Percentiles rank a stretch among this genome's conserved stretches.
Conservation (phyloP, 2,888 invertebrate species). For the Agrotis segetum region DNA sequence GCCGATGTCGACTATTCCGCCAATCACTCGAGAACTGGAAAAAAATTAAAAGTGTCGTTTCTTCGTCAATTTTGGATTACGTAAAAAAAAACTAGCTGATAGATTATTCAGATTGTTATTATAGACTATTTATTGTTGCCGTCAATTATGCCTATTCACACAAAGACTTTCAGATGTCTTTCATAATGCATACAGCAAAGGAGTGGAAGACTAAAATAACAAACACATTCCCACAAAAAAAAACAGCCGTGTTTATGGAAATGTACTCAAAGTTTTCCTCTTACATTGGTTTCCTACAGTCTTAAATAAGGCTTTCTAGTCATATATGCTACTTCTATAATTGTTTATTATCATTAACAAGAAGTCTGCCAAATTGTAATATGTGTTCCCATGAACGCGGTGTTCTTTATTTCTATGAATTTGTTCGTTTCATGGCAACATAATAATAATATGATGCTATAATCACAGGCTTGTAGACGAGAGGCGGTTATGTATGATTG, state of each 20-base stretch:
- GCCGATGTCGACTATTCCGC: too few relatives aligned
- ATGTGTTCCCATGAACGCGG: slow-evolving; percentile 27
- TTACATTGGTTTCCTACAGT: background rate
- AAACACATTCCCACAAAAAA: background rate
- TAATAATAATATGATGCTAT: slow-evolving; percentile 45
- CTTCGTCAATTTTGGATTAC: too few relatives aligned
- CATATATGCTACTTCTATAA: slow-evolving; percentile 4
- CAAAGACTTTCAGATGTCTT: too few relatives aligned
- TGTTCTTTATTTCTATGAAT: slow-evolving; percentile 39
- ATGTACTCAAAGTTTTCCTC: slow-evolving; percentile 9
- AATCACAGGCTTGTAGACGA: slow-evolving; percentile 20
- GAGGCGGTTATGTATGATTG: slow-evolving; percentile 10
- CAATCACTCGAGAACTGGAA: too few relatives aligned
- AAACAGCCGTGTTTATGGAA: background rate
- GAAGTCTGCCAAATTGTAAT: slow-evolving; percentile 36
- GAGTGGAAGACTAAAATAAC: too few relatives aligned
- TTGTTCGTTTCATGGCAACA: slow-evolving; percentile 25
- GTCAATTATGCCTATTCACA: too few relatives aligned
- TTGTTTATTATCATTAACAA: slow-evolving; percentile 18
- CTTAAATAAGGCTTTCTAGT: background rate
- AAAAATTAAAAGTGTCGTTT: too few relatives aligned
- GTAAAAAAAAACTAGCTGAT: too few relatives aligned
- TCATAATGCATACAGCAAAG: too few relatives aligned
- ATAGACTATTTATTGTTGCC: too few relatives aligned
- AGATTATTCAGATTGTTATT: too few relatives aligned